Percentiles rank a stretch among this genome's conserved stretches.
These are phyloP conservation scores for Agrochola macilenta DNA, from an alignment of 2,888 invertebrate species.

Conservation along the genomic window DNA sequence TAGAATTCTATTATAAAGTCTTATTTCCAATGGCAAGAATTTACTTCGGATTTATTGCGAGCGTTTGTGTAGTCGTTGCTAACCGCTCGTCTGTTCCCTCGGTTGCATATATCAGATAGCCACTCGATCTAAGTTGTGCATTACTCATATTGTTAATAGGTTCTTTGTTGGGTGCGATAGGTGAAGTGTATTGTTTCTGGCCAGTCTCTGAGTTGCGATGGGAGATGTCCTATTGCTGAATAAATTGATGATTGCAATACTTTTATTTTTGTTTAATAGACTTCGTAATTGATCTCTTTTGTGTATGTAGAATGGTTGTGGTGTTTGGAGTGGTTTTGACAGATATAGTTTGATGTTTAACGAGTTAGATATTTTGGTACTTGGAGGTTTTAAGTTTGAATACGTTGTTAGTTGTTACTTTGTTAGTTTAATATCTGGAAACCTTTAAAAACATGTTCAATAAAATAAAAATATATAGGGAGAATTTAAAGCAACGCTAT, in stretches of 20 bases:
- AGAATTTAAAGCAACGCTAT: conserved; percentile 40
- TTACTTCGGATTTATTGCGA: background rate
- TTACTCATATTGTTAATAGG: conserved; percentile 84
- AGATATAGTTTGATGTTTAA: conserved; percentile 20
- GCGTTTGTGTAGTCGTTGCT: conserved; percentile 1
- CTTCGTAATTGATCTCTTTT: conserved; percentile 60
- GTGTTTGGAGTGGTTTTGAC: conserved; percentile 18
- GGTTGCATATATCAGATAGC: conserved; percentile 75
- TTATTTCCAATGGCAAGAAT: background rate
- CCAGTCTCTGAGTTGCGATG: conserved; percentile 64
- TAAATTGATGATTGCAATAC: conserved; percentile 62
- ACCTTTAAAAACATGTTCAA: background rate
- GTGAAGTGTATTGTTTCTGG: conserved; percentile 76
- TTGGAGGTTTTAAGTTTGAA: background rate
- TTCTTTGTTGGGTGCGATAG: conserved; percentile 83
- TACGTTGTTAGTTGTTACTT: background rate
- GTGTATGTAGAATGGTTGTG: conserved; percentile 36
- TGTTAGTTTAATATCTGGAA: background rate
- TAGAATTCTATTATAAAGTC: background rate
- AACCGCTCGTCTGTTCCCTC: conserved; percentile 70
- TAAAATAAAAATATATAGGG: background rate
- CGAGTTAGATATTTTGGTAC: background rate
- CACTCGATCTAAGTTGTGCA: conserved; percentile 83
- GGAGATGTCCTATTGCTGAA: conserved; percentile 69
- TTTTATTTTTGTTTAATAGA: conserved; percentile 62